Base-by-base conservation (phyloP, 64 coral and sea anemone genomes). In the Montipora cactus region DNA sequence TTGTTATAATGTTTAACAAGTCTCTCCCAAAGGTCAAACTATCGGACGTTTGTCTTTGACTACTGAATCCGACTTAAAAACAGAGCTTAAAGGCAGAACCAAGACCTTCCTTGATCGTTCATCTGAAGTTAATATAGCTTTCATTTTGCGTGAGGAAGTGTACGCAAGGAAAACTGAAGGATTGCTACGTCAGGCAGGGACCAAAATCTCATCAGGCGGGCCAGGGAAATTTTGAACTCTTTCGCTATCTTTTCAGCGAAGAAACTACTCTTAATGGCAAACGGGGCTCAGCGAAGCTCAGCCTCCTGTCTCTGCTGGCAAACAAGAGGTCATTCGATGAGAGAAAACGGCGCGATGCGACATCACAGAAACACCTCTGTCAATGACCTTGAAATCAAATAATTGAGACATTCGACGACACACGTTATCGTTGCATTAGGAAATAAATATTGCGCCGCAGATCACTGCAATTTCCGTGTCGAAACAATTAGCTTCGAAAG, bases 1-100 rank as follows among this genome's bases (percentile, higher is more conserved):
- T 86, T 51, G 66, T 67, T 86, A 14, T 84, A 44, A 47, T 86
- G 82, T 86, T 86, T 86, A 86, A 86, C 15, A 71, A 86, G 81
- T 46, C 62, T 46, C 62, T 69, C 2, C 53, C 44, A 84, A 16
- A 62, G 81, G 81, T 84, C 81, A 84, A 57, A 57, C 53, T 11
- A n/a, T 84, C 61, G 45, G 44, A 67, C 19, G 23, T 44, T 44
- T 71, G 45, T 52, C 28, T 16, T 10, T 71, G 82, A 86, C 49
- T n/a, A 72, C 9, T n/a, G 18, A n/a, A 86, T 86, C 47, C 64
- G n/a, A 8, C 47, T 15, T 69, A 71, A 71, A 71, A 4, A 4
- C 61, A 11, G 14, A 72, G 37, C 37, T 37, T 37, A 37, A 37
- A 37, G 37, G 37, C 37, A 72, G 18, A 61, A 37, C 62, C 48